These are phyloP conservation scores for Noctua pronuba DNA, from an alignment of 2,888 invertebrate species.

Conservation along the genomic window DNA sequence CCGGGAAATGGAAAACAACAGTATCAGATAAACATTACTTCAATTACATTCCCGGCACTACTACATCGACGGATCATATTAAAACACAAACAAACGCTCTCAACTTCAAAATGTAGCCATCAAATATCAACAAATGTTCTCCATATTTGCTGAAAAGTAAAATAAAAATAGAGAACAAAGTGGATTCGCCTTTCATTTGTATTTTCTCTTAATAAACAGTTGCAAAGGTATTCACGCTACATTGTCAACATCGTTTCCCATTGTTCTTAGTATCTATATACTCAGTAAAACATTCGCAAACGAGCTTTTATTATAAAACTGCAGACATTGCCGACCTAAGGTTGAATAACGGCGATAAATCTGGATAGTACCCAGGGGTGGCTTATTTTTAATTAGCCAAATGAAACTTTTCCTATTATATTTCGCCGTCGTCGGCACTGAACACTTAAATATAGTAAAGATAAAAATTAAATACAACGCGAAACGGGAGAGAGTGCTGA, in stretches of 20 bases:
- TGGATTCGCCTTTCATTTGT: slow-evolving; percentile 64
- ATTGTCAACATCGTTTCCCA: slow-evolving; percentile 76
- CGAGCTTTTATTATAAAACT: slow-evolving; percentile 80
- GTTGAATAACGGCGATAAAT: slow-evolving; percentile 84
- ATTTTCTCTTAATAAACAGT: slow-evolving; percentile 72
- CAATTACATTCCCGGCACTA: slow-evolving; percentile 39
- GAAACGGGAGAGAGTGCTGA: slow-evolving; percentile 70
- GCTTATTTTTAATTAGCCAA: slow-evolving; percentile 89
- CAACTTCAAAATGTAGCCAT: slow-evolving; percentile 28
- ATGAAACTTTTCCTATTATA: slow-evolving; percentile 88
- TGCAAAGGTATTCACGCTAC: slow-evolving; percentile 74
- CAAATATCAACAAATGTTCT: slow-evolving; percentile 41
- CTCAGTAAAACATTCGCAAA: slow-evolving; percentile 77
- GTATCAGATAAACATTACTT: slow-evolving; percentile 55
- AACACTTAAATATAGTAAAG: slow-evolving; percentile 72
- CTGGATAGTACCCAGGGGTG: slow-evolving; percentile 82
- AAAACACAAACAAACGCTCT: slow-evolving; percentile 17
- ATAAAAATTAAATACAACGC: slow-evolving; percentile 84
- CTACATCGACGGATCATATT: slow-evolving; percentile 17
- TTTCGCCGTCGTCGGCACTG: slow-evolving; percentile 78
- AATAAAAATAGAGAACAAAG: slow-evolving; percentile 63
- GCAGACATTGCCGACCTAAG: slow-evolving; percentile 75
- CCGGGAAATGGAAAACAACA: slow-evolving; percentile 69
- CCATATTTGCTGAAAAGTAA: slow-evolving; percentile 42
- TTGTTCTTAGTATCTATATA: slow-evolving; percentile 78